Base-by-base conservation (phyloP, 2,888 invertebrate species). In the Caenorhabditis wallacei region DNA sequence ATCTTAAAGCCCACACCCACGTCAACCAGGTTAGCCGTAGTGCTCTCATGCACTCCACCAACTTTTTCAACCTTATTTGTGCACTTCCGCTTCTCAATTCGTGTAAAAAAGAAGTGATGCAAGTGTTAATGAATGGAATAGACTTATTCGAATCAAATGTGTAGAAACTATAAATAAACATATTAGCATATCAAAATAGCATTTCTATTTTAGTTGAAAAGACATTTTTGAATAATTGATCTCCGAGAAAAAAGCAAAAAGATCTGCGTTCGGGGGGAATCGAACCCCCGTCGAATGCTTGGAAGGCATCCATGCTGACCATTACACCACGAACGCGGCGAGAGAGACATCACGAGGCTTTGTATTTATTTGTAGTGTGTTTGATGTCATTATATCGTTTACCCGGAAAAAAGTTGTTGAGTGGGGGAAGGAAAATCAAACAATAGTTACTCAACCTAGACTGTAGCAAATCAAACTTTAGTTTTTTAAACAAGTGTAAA, bases 231-330 rank as follows among this genome's bases (percentile, higher is more conserved):
- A 7, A 35, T n/a, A 18, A 48, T 48, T 13, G 46, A 40, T 37
- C 37, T 37, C 20, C 16, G 43, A 46, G 1, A 43, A n/a, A 13
- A 30, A 57, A 59, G 13, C 3, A 71, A 51, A 61, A 66, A 64
- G 11, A 53, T 85, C 76, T 86, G 86, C 86, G 85, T 85, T 85
- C 85, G 86, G 86, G 86, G 86, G 86, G 86, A 86, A 86, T 86
- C 86, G 86, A 86, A 86, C 85, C 86, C 86, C 84, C 86, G 86
- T 87, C 85, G 87, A 87, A 87, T 87, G 87, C 85, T 87, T 87
- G 87, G 87, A 87, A 87, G 87, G 85, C 87, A 87, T 87, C 87
- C 87, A 87, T 87, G 85, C 87, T 86, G 84, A 86, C 87, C 87
- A 85, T 85, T 87, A 87, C 85, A 87, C 87, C 87, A 87, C 86